Evolutionary conservation across 53 echinoderm and acorn worm genomes (phyloP).

Genomic region (Henricia sp.): DNA sequence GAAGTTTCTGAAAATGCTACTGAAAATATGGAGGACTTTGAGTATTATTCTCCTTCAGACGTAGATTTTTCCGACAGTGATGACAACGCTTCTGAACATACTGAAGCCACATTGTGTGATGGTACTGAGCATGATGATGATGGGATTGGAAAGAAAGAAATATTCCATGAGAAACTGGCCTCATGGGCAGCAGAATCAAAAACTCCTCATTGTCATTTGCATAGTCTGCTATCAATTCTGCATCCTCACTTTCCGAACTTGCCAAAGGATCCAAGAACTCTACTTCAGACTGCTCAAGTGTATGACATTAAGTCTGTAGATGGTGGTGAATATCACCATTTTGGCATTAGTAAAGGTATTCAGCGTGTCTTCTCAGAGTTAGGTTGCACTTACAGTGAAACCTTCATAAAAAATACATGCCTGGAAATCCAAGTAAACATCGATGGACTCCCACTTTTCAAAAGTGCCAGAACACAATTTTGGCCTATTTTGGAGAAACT

Average conservation of each 20-base stretch:
- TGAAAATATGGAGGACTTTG: neutral
- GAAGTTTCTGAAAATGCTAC: neutral
- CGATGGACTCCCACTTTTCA: slow-evolving; percentile 71
- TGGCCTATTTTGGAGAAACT: slow-evolving; percentile 69
- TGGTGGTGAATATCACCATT: slow-evolving; percentile 59
- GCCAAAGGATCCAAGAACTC: slow-evolving; percentile 50
- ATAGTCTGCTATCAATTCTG: slow-evolving; percentile 29
- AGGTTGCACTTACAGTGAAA: too few species aligned
- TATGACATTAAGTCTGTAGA: slow-evolving; percentile 1
- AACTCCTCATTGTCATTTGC: slow-evolving; percentile 21
- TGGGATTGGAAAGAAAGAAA: neutral
- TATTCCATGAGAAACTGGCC: neutral
- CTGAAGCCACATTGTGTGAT: neutral
- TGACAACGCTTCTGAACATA: neutral
- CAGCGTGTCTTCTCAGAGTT: neutral
- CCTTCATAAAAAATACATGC: neutral
- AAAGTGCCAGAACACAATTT: slow-evolving; percentile 28
- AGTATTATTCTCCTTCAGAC: neutral
- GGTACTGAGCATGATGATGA: neutral
- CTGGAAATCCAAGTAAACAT: slow-evolving; percentile 49
- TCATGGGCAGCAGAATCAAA: slow-evolving; percentile 19
- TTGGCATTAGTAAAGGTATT: slow-evolving; percentile 39
- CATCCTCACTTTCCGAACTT: slow-evolving; percentile 21
- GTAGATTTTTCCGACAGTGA: neutral
- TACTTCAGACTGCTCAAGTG: slow-evolving; percentile 20